A percentile compares a stretch with the other conserved stretches of the same genome.
Evolutionary conservation across 2,797 vertebrate species (phyloP).

Genomic region (Hippocampus kuda): DNA sequence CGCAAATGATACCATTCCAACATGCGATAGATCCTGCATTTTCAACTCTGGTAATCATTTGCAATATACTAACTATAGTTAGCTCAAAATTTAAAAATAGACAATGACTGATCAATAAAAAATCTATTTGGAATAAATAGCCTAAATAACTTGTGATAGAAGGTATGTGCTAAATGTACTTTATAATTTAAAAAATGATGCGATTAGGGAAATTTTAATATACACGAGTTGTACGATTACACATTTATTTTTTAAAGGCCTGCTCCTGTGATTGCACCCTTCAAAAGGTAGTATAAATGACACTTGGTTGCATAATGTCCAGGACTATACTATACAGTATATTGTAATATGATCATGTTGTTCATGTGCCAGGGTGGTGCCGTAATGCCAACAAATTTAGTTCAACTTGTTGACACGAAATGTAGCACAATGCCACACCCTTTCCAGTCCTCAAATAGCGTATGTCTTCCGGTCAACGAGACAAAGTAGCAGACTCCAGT

Average conservation of each 20-base stretch:
- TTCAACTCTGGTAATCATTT: too few species aligned
- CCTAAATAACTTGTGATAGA: too few species aligned
- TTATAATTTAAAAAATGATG: too few species aligned
- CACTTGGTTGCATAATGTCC: not conserved
- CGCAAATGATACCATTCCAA: too few species aligned
- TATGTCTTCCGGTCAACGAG: not conserved
- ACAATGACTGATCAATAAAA: not conserved
- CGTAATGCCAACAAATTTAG: conserved; percentile 33
- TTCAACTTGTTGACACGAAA: conserved; percentile 30
- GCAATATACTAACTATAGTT: too few species aligned
- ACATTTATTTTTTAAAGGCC: not conserved
- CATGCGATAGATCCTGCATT: too few species aligned
- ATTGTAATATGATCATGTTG: not conserved
- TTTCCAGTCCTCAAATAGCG: not conserved
- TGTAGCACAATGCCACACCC: conserved; percentile 23
- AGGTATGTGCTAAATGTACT: too few species aligned
- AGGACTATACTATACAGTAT: not conserved
- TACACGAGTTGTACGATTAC: not conserved
- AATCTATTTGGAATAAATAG: too few species aligned
- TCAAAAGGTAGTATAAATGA: not conserved
- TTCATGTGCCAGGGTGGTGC: not conserved
- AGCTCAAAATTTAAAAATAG: not conserved
- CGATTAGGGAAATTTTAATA: too few species aligned
- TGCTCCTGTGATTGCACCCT: not conserved
- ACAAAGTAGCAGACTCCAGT: conserved; percentile 42